Base-by-base conservation (phyloP, 2,113 vertebrate species). In the Chloropsis hardwickii region DNA sequence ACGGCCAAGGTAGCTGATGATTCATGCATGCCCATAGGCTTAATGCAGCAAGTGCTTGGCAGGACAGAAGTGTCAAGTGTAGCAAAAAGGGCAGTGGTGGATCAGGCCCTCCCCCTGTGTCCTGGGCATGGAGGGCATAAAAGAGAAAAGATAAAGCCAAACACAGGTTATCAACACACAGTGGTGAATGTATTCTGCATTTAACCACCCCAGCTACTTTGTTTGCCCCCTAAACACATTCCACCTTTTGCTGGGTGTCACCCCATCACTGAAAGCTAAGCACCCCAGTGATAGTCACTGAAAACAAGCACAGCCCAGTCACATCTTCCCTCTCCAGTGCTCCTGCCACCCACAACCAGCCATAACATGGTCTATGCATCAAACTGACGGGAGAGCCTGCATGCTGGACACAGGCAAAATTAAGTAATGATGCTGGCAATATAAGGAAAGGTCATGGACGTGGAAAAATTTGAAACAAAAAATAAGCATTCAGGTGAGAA, bases 1-100 rank as follows among this genome's bases (percentile, higher is more conserved):
- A 79, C 23, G 86, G 86, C 96, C 94, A 83, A 92, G 76, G 92
- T 86, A 84, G 80, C 56, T 93, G 77, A 71, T 81, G 95, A 94
- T 90, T 92, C 94, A 78, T 71, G 51, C n/a, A 12, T 91, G 80
- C 72, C 82, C 76, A 47, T 42, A 42, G 86, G 60, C 65, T 89
- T 60, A 40, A 74, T 21, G 77, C 9, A 87, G 56, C n/a, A 60
- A 88, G 48, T n/a, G 40, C 47, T 48, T 64, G 79, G 72, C 79
- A 76, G 83, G 91, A 72, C 72, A 70, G 1, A 84, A 76, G 31
- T 39, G 65, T 67, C 64, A 74, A 94, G 23, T 13, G 37, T 2
- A 56, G 77, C 69, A 67, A 45, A 70, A 81, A 44, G 80, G 50
- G 48, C 19, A 44, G 35, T 1, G 3, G 27, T 20, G 61, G 23